A percentile compares a stretch with the other conserved stretches of the same genome.
Conservation (phyloP, 1,140 invertebrate genomes). For the Phenacoccus solenopsis region DNA sequence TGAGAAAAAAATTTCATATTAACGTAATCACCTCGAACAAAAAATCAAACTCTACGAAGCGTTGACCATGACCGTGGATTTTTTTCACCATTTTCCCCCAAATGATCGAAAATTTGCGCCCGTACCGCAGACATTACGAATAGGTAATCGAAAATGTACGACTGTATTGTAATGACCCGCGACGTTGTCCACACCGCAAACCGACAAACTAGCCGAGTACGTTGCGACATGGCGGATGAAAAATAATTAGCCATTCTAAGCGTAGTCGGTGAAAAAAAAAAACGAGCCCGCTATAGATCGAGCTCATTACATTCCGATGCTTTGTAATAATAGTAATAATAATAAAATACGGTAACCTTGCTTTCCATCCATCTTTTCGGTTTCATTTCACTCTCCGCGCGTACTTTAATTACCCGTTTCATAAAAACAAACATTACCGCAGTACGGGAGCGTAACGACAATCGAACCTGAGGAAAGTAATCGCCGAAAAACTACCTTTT, state of each 20-base stretch:
- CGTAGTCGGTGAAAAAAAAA: background rate
- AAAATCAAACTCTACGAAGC: too few species aligned
- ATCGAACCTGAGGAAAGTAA: too few species aligned
- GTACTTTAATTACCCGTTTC: background rate
- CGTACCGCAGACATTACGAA: too few species aligned
- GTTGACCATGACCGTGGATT: too few species aligned
- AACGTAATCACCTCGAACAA: too few species aligned
- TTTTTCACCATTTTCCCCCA: too few species aligned
- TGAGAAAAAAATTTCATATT: too few species aligned
- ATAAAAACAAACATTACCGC: background rate
- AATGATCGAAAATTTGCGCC: too few species aligned
- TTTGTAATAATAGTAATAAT: background rate
- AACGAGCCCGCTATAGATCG: background rate
- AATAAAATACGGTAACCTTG: constrained; percentile 2
- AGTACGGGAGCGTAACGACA: background rate
- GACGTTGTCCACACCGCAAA: background rate
- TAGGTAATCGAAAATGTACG: too few species aligned
- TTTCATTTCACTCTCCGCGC: background rate
- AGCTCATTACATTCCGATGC: background rate
- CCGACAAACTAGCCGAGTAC: background rate
- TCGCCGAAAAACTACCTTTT: too few species aligned
- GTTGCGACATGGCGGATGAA: background rate
- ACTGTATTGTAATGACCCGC: background rate
- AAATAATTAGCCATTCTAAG: background rate
- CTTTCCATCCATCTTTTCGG: background rate